These are phyloP conservation scores for Drosophila neonasuta DNA, from an alignment of 2,888 invertebrate genomes.

Conservation along the genomic window DNA sequence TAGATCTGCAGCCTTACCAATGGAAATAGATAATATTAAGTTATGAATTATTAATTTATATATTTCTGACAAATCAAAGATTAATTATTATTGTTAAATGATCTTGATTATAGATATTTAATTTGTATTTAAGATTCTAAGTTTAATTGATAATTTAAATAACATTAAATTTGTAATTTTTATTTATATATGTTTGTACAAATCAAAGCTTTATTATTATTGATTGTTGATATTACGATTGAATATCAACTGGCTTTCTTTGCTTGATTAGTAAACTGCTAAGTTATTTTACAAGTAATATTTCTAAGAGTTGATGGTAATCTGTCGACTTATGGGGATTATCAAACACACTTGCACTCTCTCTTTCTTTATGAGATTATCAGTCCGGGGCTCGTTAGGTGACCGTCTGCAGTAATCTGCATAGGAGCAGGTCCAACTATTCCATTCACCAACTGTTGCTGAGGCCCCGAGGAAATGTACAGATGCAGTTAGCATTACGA, in stretches of 20 bases:
- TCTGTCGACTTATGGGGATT: not conserved
- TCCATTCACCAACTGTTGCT: constrained; percentile 43
- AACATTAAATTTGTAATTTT: too few relatives aligned
- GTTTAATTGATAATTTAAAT: too few relatives aligned
- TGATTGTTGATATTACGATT: not conserved
- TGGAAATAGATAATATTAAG: too few relatives aligned
- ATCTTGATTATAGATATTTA: too few relatives aligned
- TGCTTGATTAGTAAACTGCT: not conserved
- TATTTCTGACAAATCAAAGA: not conserved
- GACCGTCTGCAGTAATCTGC: constrained; percentile 9
- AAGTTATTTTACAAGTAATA: not conserved
- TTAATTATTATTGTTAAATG: not conserved
- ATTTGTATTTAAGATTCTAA: too few relatives aligned
- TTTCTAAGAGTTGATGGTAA: constrained; percentile 13
- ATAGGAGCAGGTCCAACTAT: constrained; percentile 4
- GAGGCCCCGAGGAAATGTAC: constrained; percentile 37
- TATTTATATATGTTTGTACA: too few relatives aligned
- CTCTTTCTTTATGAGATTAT: constrained; percentile 24
- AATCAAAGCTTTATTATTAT: not conserved
- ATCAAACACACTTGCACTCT: constrained; percentile 3
- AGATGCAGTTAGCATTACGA: constrained; percentile 56
- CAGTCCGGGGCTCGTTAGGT: constrained; percentile 24
- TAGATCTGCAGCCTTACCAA: too few relatives aligned
- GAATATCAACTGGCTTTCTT: not conserved
- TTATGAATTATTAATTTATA: too few relatives aligned